Base-by-base conservation (phyloP, 2,113 vertebrate genomes). In the Procavia capensis region DNA sequence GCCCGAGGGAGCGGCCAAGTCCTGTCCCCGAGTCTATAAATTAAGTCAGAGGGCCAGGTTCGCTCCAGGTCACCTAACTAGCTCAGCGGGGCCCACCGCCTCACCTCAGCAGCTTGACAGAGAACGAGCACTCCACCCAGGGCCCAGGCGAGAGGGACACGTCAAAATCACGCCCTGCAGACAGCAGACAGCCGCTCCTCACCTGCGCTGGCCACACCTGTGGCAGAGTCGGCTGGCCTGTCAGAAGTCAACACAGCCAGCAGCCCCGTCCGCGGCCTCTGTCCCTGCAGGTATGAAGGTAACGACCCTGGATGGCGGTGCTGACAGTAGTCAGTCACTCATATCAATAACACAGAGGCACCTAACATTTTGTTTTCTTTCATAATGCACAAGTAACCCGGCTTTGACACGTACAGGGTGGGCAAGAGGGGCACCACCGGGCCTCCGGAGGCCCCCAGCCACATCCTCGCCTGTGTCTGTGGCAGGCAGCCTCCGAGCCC, bases 351-450 rank as follows among this genome's bases (percentile, higher is more conserved):
- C 57, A 88, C 72, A 47, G 41, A 63, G 3, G 41, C 13, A 45
- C 47, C 72, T 31, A 11, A n/a, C 22, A 11, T 41, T 8, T 45
- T n/a, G 41, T 36, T 45, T 88, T 75, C 72, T 63, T 76, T 3
- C 1, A 0, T 9, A 63, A 31, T 57, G 25, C 72, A 43, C 11
- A 3, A 59, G 50, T 29, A 59, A 25, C 70, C 27, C 1, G 43
- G 39, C 22, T 16, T 34, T 54, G 50, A 16, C 17, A 16, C 50
- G 17, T 54, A 17, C 1, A 54, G 50, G 17, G 50, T 16, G 50
- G 20, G 16, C 9, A 9, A 75, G 36, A 63, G 39, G 0, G 8
- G 9, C 20, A 47, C n/a, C 25, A 27, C 86, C 0, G 2, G 41
- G 31, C 72, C 47, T 43, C 36, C 5, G 6, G 34, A 29, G 8